phyloP scores from a whole-genome alignment of 1,140 invertebrate genomes.

The Cherax quadricarinatus region DNA sequence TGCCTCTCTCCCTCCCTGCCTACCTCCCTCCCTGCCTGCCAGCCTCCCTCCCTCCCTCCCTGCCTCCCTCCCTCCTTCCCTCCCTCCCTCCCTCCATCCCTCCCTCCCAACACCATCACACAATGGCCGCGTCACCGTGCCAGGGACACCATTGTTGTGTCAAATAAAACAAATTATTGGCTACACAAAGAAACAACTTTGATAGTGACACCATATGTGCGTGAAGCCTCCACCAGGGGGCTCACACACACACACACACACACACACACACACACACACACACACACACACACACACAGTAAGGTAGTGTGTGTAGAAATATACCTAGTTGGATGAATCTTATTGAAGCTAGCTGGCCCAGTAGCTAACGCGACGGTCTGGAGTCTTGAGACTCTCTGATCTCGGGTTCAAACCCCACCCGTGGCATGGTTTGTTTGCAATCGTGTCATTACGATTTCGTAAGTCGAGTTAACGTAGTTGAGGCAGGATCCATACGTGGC shows the following conservation, averaged over 20 bases:
- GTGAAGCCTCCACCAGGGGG: background rate
- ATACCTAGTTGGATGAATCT: too few species aligned
- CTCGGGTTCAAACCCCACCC: too few species aligned
- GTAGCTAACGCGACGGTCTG: too few species aligned
- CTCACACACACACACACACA: background rate
- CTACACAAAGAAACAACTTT: constrained; percentile 55
- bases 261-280: background rate
- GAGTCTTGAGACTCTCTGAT: too few species aligned
- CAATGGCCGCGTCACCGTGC: constrained; percentile 32
- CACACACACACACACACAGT: too few species aligned
- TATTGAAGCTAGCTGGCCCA: too few species aligned
- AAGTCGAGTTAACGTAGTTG: too few species aligned
- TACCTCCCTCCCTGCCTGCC: background rate
- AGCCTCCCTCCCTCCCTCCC: background rate
- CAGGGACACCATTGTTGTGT: constrained; percentile 35
- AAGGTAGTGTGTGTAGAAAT: too few species aligned
- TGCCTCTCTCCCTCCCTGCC: background rate
- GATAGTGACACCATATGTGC: constrained; percentile 56
- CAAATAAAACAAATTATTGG: constrained; percentile 60
- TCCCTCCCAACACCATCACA: background rate
- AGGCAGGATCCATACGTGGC: too few species aligned
- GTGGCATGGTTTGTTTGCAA: too few species aligned
- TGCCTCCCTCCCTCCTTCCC: background rate
- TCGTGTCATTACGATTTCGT: too few species aligned
- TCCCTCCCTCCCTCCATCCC: background rate